Conservation (phyloP, 2,797 vertebrate genomes). For the Trachurus trachurus region DNA sequence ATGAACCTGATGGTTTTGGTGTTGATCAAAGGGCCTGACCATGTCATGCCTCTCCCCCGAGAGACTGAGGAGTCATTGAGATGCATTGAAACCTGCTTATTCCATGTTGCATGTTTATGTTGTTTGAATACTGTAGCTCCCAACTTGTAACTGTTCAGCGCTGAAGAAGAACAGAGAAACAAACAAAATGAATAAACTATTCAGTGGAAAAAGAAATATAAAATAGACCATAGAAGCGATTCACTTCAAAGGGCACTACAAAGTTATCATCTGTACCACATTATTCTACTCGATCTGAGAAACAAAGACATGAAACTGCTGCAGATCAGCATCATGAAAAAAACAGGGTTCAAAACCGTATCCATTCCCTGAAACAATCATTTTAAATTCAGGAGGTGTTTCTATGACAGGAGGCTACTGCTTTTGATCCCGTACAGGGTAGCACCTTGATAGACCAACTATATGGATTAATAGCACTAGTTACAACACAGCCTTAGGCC, state of each 20-base stretch:
- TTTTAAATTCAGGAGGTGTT: slow-evolving; percentile 65
- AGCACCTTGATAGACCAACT: slow-evolving; percentile 84
- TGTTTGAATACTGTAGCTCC: slow-evolving; percentile 56
- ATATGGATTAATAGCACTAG: slow-evolving; percentile 90
- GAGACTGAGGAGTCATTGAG: slow-evolving; percentile 68
- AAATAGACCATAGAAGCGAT: background rate
- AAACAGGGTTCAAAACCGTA: slow-evolving; percentile 20
- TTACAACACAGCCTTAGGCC: slow-evolving; percentile 84
- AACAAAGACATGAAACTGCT: slow-evolving; percentile 25
- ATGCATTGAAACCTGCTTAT: slow-evolving; percentile 67
- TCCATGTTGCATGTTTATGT: slow-evolving; percentile 65
- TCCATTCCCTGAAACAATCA: slow-evolving; percentile 60
- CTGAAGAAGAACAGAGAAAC: slow-evolving; percentile 33
- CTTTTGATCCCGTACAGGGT: slow-evolving; percentile 73
- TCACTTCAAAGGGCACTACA: background rate
- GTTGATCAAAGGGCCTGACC: slow-evolving; percentile 82
- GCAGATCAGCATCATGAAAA: background rate
- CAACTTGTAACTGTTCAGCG: slow-evolving; percentile 39
- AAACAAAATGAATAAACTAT: slow-evolving; percentile 10
- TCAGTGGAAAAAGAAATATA: background rate
- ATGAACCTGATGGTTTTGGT: slow-evolving; percentile 80
- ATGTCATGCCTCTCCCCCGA: slow-evolving; percentile 64
- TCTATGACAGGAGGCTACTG: slow-evolving; percentile 68
- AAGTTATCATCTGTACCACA: slow-evolving; percentile 1
- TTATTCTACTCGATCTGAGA: slow-evolving; percentile 7